Percentiles rank a stretch among this genome's conserved stretches.
Conservation (phyloP, 2,113 vertebrate genomes). For the Brachypodius melanocephalos region DNA sequence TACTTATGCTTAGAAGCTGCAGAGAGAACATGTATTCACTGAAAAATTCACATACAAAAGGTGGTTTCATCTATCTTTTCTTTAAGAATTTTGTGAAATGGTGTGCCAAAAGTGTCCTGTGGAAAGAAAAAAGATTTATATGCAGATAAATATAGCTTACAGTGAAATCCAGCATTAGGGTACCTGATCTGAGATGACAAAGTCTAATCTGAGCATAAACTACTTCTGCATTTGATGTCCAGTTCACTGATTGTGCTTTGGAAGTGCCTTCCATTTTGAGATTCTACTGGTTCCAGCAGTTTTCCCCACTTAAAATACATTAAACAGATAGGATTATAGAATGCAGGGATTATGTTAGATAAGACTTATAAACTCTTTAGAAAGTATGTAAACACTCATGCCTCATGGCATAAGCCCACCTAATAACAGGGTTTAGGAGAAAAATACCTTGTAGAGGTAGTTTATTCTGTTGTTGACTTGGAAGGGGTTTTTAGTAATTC, state of each 20-base stretch:
- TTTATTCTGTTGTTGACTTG: constrained; percentile 22
- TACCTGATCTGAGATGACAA: background rate
- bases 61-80: background rate
- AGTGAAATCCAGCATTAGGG: background rate
- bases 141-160: background rate
- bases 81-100: background rate
- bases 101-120: background rate
- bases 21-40: background rate
- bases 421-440: constrained; percentile 57
- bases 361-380: constrained; percentile 49
- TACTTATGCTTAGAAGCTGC: background rate
- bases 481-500: background rate
- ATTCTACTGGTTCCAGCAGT: background rate
- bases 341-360: constrained; percentile 60
- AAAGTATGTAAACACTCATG: constrained; percentile 40
- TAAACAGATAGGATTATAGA: constrained; percentile 59
- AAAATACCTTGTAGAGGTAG: constrained; percentile 41
- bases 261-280: constrained; percentile 18
- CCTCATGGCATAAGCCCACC: constrained; percentile 35
- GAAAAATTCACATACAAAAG: background rate
- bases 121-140: background rate
- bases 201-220: background rate
- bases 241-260: background rate
- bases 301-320: constrained; percentile 9
- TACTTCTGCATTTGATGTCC: background rate